Evolutionary conservation across 2,113 vertebrate genomes (phyloP), one percentile per base, ranked within the genome.

Genomic region (Propithecus coquereli): DNA sequence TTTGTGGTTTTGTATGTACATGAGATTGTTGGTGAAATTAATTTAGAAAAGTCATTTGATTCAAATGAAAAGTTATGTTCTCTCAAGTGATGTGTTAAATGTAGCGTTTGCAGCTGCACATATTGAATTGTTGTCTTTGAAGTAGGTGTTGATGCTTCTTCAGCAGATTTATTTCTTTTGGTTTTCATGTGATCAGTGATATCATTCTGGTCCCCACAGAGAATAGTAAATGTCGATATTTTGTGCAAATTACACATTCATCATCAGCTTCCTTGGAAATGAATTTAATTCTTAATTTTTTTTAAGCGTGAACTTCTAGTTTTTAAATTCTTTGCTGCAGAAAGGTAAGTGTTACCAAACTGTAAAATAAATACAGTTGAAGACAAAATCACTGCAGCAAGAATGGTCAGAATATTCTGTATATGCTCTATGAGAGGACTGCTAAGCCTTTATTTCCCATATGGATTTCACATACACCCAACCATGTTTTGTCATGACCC

Each of bases 91-190:
- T 92, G 0, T 17, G 18, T 89, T 90, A 95, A 96, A 93, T 90
- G 61, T 54, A 90, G 63, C n/a, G 2, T 89, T 89, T 96, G 68
- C 79, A 95, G 91, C 90, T 92, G 68, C 70, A 65, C 7, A 8
- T 80, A 74, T 73, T 87, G 91, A 87, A 88, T 96, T 82, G 16
- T 96, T 85, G 16, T n/a, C 87, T 90, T 96, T 97, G 50, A 94
- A 91, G 77, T 91, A 80, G 71, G 85, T 82, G 71, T 74, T 87
- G 37, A 77, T 90, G 86, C 70, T 95, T 50, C 68, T 97, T 96
- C 85, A 95, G 94, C 73, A 93, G 66, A 81, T 97, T 77, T 84
- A 18, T 90, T 96, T 89, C 27, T 87, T 97, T 95, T 80, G 80
- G 40, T 91, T 95, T 97, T 88, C 45, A 25, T 77, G 20, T 87